phyloP scores from a whole-genome alignment of 2,797 vertebrate species.

The Euphonia xanthogaster region DNA sequence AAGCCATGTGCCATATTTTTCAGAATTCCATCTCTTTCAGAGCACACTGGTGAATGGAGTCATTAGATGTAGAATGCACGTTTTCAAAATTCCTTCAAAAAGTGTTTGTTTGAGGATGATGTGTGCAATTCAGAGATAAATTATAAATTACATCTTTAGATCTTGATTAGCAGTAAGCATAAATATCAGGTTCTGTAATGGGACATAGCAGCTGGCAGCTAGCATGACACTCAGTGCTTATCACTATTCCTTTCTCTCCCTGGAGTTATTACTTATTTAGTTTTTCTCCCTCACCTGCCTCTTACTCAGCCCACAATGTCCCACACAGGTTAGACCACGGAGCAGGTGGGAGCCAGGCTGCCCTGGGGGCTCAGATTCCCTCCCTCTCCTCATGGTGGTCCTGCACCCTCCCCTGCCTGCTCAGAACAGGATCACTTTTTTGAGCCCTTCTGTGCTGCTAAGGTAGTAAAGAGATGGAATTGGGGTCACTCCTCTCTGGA shows the following conservation, averaged over 20 bases:
- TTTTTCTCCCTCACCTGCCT: slow-evolving; percentile 54
- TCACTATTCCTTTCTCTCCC: slow-evolving; percentile 60
- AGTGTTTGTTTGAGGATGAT: neutral
- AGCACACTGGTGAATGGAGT: slow-evolving; percentile 18
- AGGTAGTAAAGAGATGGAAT: neutral
- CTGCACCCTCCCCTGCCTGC: neutral
- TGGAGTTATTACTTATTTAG: slow-evolving; percentile 70
- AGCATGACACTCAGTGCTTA: slow-evolving; percentile 52
- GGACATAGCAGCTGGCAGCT: slow-evolving; percentile 45
- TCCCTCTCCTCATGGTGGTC: neutral
- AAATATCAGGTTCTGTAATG: slow-evolving; percentile 57
- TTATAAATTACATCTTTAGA: slow-evolving; percentile 36
- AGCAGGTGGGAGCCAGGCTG: neutral
- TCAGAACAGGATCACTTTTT: neutral
- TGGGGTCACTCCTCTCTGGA: neutral
- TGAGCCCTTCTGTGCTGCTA: neutral
- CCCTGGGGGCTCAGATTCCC: neutral
- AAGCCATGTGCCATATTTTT: neutral
- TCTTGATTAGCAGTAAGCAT: slow-evolving; percentile 64
- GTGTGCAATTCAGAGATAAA: slow-evolving; percentile 29
- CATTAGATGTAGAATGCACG: slow-evolving; percentile 11
- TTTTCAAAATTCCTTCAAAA: slow-evolving; percentile 53
- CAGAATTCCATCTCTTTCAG: slow-evolving; percentile 23
- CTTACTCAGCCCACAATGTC: neutral
- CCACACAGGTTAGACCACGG: accelerated